These are phyloP conservation scores for Rallus crepitans DNA, from an alignment of 2,797 vertebrate genomes.

Conservation along the genomic window DNA sequence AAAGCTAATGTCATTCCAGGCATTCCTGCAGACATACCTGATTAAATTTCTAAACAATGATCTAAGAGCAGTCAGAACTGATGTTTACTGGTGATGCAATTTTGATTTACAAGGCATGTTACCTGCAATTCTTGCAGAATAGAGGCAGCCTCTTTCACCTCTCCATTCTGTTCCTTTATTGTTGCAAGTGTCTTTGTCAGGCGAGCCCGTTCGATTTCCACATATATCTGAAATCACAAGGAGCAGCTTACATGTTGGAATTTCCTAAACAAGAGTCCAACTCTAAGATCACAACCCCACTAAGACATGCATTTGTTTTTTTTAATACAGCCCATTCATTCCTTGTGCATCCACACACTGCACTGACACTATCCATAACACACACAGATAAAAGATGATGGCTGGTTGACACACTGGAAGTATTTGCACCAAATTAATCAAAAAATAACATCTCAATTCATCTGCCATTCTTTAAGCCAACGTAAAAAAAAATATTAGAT, in stretches of 20 bases:
- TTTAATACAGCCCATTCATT: not conserved
- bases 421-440: not conserved
- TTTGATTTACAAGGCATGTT: not conserved
- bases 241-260: not conserved
- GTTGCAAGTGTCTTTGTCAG: conserved; percentile 93
- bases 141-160: conserved; percentile 94
- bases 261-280: not conserved
- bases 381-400: not conserved
- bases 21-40: not conserved
- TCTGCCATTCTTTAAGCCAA: not conserved
- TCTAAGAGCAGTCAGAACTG: not conserved
- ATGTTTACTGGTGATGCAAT: not conserved
- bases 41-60: not conserved
- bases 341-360: not conserved
- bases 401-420: not conserved
- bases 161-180: conserved; percentile 95
- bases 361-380: not conserved
- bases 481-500: not conserved
- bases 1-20: not conserved
- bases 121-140: conserved; percentile 98
- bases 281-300: not conserved
- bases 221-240: conserved; percentile 88
- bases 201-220: conserved; percentile 97
- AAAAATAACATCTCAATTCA: not conserved
- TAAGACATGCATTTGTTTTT: not conserved